These are phyloP conservation scores for Myotis brandtii DNA, from an alignment of 2,113 vertebrate genomes.

Conservation along the genomic window DNA sequence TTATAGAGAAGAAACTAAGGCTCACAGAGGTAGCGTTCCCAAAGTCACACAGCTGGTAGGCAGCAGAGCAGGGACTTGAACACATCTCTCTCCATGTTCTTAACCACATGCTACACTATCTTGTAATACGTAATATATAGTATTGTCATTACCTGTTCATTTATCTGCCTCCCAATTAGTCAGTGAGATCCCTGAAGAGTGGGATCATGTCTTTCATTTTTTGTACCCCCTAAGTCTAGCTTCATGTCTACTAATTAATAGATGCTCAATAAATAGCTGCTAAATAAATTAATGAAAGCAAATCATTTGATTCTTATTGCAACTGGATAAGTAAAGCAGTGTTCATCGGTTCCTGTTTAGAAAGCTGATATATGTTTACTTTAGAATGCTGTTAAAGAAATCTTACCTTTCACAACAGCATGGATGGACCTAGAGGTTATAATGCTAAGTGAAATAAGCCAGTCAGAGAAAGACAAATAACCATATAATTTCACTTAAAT, in stretches of 20 bases:
- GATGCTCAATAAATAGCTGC: neutral
- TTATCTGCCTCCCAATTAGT: neutral
- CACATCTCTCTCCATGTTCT: neutral
- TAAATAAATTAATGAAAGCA: slow-evolving; percentile 31
- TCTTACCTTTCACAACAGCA: too few relatives aligned
- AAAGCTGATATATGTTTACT: slow-evolving; percentile 31
- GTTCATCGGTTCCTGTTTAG: neutral
- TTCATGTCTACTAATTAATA: slow-evolving; percentile 29
- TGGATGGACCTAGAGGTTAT: too few relatives aligned
- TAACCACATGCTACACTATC: neutral
- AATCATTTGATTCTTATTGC: slow-evolving; percentile 25
- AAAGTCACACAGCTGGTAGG: neutral
- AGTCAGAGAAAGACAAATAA: too few relatives aligned
- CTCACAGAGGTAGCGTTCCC: neutral
- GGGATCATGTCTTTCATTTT: neutral
- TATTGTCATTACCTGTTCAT: slow-evolving; percentile 10
- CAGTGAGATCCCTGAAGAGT: neutral
- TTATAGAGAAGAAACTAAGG: neutral
- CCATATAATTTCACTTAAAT: too few relatives aligned
- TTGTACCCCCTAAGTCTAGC: neutral
- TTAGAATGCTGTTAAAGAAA: slow-evolving; percentile 31
- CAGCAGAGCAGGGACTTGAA: neutral
- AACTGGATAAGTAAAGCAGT: neutral
- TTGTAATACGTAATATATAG: neutral
- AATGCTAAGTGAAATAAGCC: too few relatives aligned